Evolutionary conservation across 2,888 invertebrate species (phyloP).

Genomic region (Hartigia nigra): DNA sequence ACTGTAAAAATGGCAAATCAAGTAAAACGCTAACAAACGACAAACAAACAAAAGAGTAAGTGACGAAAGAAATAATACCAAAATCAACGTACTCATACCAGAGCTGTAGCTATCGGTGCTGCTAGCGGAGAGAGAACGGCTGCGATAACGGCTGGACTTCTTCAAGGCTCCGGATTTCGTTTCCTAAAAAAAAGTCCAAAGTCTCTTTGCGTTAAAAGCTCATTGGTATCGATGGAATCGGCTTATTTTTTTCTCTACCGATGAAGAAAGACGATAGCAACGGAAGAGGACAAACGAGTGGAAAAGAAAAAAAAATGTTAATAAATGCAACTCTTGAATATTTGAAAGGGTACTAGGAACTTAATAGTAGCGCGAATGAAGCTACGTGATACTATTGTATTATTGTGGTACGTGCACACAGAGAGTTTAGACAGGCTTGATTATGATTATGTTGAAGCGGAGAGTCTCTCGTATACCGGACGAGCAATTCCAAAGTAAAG

Average conservation of each 20-base stretch:
- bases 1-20: not conserved
- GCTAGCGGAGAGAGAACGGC: conserved; percentile 91
- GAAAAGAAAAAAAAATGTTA: not conserved
- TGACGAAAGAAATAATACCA: conserved; percentile 1
- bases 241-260: not conserved
- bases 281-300: not conserved
- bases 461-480: not conserved
- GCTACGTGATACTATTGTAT: conserved; percentile 40
- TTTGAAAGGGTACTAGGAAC: conserved; percentile 45
- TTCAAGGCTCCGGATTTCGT: conserved; percentile 82
- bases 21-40: not conserved
- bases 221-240: not conserved
- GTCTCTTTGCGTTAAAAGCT: not conserved
- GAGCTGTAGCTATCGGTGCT: conserved; percentile 97
- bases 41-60: not conserved
- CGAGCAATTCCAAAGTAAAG: not conserved
- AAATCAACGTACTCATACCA: conserved; percentile 68
- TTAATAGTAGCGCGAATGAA: conserved; percentile 56
- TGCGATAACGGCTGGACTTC: conserved; percentile 88
- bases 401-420: conserved; percentile 37
- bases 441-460: not conserved
- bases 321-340: not conserved
- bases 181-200: conserved; percentile 66
- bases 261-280: not conserved
- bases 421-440: conserved; percentile 14